phyloP scores from a whole-genome alignment of 1,140 invertebrate species.

The Chionoecetes opilio region DNA sequence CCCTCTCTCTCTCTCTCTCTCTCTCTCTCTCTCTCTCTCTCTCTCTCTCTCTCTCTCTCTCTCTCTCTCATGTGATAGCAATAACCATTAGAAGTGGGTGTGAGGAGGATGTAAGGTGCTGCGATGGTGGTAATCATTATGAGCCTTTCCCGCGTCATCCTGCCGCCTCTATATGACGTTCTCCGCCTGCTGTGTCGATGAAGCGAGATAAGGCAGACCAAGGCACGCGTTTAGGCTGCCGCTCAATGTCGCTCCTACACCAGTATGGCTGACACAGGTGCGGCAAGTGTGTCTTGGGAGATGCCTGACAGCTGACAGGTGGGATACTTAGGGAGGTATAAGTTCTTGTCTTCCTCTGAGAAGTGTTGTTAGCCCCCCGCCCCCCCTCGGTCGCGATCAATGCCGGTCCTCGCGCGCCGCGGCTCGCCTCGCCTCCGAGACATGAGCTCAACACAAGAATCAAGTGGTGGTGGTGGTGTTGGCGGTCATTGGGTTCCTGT shows the following conservation, averaged over 20 bases:
- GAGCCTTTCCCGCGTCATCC: not conserved
- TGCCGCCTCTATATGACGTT: too few relatives aligned
- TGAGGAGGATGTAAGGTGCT: not conserved
- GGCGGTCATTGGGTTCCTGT: not conserved
- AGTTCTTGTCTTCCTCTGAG: conserved; percentile 28
- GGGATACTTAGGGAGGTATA: conserved; percentile 13
- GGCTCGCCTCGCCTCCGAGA: not conserved
- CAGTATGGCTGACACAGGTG: not conserved
- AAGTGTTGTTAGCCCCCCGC: not conserved
- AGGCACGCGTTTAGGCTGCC: too few relatives aligned
- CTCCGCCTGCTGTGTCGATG: too few relatives aligned
- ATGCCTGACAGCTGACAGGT: not conserved
- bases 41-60: too few relatives aligned
- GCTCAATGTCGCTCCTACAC: not conserved
- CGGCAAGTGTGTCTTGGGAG: not conserved
- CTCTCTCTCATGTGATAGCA: not conserved
- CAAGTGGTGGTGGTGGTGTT: not conserved
- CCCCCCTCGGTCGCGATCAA: not conserved
- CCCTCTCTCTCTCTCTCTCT: not conserved
- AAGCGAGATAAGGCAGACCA: too few relatives aligned
- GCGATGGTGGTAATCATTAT: not conserved
- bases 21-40: not conserved
- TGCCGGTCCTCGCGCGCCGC: not conserved
- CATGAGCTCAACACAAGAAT: conserved; percentile 29
- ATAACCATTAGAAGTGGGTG: not conserved